Evolutionary conservation across 2,113 vertebrate genomes (phyloP), one percentile per base, ranked within the genome.

Genomic region (Chloropsis hardwickii): DNA sequence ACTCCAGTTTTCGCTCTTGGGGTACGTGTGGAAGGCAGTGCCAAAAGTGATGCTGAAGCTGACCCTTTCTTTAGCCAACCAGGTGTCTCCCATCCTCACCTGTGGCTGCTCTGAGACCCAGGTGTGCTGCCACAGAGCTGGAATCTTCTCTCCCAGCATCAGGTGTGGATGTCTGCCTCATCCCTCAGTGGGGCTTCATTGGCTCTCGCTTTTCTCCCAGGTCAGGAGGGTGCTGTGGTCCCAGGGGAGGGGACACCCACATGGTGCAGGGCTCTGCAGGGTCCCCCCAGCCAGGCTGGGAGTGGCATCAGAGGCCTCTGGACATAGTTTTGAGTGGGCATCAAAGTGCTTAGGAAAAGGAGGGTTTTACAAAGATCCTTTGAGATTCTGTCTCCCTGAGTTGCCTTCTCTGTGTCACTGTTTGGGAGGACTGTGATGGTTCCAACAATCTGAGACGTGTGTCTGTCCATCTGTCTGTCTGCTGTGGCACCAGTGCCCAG

Each of bases 51-150:
- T 69, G 87, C 94, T 66, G 83, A 58, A 35, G 58, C 88, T 4
- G 1, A 53, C 44, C 87, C 14, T 83, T 83, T 87, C 29, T 85
- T 92, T 56, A 76, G 74, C 71, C 40, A 15, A 5, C 69, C 81
- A 65, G 94, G 76, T 91, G 94, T 96, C 86, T 86, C 90, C 89
- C 54, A 11, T 85, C 91, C 86, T 95, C 79, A 76, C 90, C 94
- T 21, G 23, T 64, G 57, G 74, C 70, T 2, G 4, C 47, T 81
- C 67, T 0, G 0, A 44, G 78, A 24, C 57, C 40, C 21, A 14
- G 50, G 6, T 33, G 45, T 47, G 51, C 45, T 0, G 0, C 45
- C 0, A 0, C 42, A 27, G 19, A 54, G 60, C 92, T 42, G 40
- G 25, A 69, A 40, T 71, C 69, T 53, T 86, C 71, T 74, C 65